phyloP scores from a whole-genome alignment of 2,797 vertebrate species.

The Danio kyathit region DNA sequence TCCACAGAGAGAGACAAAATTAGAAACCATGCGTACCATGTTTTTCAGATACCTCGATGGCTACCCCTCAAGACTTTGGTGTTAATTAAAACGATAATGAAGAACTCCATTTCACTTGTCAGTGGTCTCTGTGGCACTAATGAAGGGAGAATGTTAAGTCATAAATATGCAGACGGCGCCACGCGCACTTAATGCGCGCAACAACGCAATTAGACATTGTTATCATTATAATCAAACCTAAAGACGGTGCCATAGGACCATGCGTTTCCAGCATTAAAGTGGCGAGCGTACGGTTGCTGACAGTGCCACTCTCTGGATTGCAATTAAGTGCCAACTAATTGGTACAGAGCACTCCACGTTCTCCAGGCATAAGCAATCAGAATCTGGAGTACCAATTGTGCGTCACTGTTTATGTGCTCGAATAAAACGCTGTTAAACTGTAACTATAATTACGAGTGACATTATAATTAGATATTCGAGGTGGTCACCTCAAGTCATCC shows the following conservation, averaged over 20 bases:
- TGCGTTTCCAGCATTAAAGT: background rate
- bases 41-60: slow-evolving; percentile 50
- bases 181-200: slow-evolving; percentile 29
- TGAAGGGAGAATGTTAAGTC: slow-evolving; percentile 40
- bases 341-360: slow-evolving; percentile 13
- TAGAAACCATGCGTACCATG: slow-evolving; percentile 39
- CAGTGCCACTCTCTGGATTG: slow-evolving; percentile 21
- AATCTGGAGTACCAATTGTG: slow-evolving; percentile 30
- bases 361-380: slow-evolving; percentile 41
- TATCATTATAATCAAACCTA: slow-evolving; percentile 46
- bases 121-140: slow-evolving; percentile 51
- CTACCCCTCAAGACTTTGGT: slow-evolving; percentile 52
- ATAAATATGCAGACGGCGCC: slow-evolving; percentile 30
- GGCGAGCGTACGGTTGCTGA: background rate
- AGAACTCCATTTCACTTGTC: slow-evolving; percentile 51
- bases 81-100: slow-evolving; percentile 59
- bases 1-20: slow-evolving; percentile 49
- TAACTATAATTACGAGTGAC: slow-evolving; percentile 34
- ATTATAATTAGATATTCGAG: slow-evolving; percentile 34
- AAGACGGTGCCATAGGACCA: slow-evolving; percentile 24
- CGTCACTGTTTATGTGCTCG: slow-evolving; percentile 24
- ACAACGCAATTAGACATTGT: slow-evolving; percentile 36
- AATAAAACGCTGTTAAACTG: slow-evolving; percentile 19
- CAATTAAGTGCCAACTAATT: slow-evolving; percentile 42
- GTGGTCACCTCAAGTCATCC: slow-evolving; percentile 32